Evolutionary conservation across 2,888 invertebrate species (phyloP), one percentile per base, ranked within the genome.

Genomic region (Antitype chi): DNA sequence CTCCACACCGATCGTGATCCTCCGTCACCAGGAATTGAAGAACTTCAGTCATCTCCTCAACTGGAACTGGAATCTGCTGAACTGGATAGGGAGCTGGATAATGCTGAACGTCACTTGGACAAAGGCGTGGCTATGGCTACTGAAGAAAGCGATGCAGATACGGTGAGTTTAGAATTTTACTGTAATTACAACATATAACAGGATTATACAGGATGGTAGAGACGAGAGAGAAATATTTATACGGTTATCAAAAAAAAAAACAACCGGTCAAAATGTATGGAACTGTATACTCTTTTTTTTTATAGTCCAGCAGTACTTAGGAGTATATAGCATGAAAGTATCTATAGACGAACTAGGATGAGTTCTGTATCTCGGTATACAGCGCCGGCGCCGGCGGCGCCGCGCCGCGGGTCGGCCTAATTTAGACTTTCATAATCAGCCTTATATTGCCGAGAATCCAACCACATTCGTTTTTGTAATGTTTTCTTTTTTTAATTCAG

Each of bases 61-160:
- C 87, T 95, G 52, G 96, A 96, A 76, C 70, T 92, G 55, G 96
- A 96, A 81, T 85, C 92, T 0, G 89, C 91, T 23, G 95, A 95
- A 77, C 86, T 96, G n/a, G 94, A 96, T 11, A 88, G 92, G 49
- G 93, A 96, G 81, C 86, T 96, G 73, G 90, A 92, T 59, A 92
- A 92, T 64, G 95, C 94, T 71, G 96, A 96, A 80, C 92, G 92
- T 53, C 95, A 94, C 60, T 88, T 96, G 78, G 92, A 95, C 9
- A 93, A 91, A 77, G 95, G 92, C 47, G 93, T 94, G 6, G 93
- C 95, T 52, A 93, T 97, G 74, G 97, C 97, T 32, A 93, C 94
- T 1, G 96, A 95, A 72, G 97, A 97, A 82, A 96, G 96, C 75
- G 97, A 97, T 82, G 94, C 92, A 59, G 96, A 96, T 55, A 95